Evolutionary conservation across 2,888 invertebrate genomes (phyloP).

Genomic region (Orgyia antiqua): DNA sequence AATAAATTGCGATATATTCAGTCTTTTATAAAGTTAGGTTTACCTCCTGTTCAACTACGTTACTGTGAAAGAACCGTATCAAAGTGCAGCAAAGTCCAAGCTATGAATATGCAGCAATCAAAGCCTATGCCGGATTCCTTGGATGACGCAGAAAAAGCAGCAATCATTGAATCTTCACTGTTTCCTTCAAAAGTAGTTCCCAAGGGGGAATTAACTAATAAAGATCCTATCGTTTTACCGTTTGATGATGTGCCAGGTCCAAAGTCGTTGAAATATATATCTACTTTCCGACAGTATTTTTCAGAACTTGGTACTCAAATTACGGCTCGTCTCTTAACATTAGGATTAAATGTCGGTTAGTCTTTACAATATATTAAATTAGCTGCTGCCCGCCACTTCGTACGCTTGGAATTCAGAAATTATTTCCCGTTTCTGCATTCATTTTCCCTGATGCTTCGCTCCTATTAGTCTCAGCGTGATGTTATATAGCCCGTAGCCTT

Average conservation of each 20-base stretch:
- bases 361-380: too few species aligned
- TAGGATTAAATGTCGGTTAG: conserved; percentile 73
- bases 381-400: too few species aligned
- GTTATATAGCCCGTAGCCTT: too few species aligned
- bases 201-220: conserved; percentile 46
- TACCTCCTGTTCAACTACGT: conserved; percentile 26
- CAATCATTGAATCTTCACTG: too few species aligned
- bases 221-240: conserved; percentile 54
- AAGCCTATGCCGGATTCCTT: conserved; percentile 4
- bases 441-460: too few species aligned
- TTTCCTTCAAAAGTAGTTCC: conserved; percentile 49
- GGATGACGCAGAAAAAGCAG: conserved; percentile 8
- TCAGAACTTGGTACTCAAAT: conserved; percentile 81
- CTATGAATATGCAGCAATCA: conserved; percentile 13
- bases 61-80: conserved; percentile 23
- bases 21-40: conserved; percentile 19
- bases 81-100: conserved; percentile 34
- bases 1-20: conserved; percentile 35
- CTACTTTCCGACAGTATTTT: conserved; percentile 78
- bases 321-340: conserved; percentile 69
- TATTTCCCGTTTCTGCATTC: too few species aligned
- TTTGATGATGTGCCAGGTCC: conserved; percentile 84
- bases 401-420: too few species aligned
- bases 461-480: too few species aligned
- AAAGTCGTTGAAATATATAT: conserved; percentile 72